Base-by-base conservation (phyloP, 92 coral and sea anemone species). In the Actinernus sp. region DNA sequence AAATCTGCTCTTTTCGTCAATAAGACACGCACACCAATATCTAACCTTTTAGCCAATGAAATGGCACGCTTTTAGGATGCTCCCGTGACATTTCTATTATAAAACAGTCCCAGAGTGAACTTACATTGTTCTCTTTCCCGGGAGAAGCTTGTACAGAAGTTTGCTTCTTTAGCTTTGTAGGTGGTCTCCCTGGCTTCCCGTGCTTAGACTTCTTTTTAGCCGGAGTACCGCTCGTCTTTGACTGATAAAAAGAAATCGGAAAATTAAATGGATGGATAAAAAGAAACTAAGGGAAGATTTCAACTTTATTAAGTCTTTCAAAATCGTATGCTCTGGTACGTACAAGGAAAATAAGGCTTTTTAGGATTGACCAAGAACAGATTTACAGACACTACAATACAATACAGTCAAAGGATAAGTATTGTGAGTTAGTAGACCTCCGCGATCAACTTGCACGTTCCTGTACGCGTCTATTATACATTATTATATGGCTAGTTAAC, bases 51-150 rank as follows among this genome's bases (percentile, higher is more conserved):
- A 6, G 8, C 53, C 6, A 47, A 8, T 47, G 24, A 47, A 47
- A 13, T 7, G 6, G 7, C 53, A 47, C 53, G 17, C 16, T 4
- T 18, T 47, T 20, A 47, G 17, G 21, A 20, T 8, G 6, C 6
- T 7, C 53, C 53, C 21, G 41, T 20, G 61, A 17, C 9, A 8
- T 3, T 44, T 1, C 2, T 13, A 52, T 32, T 34, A n/a, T 23
- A 57, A 53, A n/a, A 47, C 3, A 31, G 9, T 14, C 8, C 19
- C 19, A 26, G 2, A n/a, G 31, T 56, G 8, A 21, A 74, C 93
- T 27, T 48, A 94, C 98, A 84, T 74, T 39, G 43, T 94, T 94
- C 60, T 94, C 98, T 49, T 94, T 94, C 37, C 93, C 98, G 18
- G 92, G 98, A 33, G 91, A 87, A 9, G 92, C 38, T 52, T 87